A percentile compares a stretch with the other conserved stretches of the same genome.
Evolutionary conservation across 1,140 invertebrate genomes (phyloP).

Genomic region (Bathynomus jamesi): DNA sequence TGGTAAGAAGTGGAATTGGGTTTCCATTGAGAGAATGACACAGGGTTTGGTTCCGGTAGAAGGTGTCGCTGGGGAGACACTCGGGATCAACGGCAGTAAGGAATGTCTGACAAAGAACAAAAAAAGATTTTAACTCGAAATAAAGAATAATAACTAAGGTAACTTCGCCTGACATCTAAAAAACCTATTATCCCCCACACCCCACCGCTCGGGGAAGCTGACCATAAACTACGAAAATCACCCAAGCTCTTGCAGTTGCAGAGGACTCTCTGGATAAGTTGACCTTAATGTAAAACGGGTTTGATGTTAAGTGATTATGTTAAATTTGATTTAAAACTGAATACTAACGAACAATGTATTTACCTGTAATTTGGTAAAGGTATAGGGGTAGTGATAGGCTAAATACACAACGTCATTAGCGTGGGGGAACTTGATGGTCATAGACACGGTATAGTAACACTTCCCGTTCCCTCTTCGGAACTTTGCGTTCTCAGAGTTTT

Average conservation of each 20-base stretch:
- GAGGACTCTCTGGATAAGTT: too few species aligned
- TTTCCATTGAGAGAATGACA: conserved; percentile 68
- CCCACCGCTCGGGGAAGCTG: too few species aligned
- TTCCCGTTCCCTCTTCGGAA: conserved; percentile 48
- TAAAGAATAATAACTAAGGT: conserved; percentile 13
- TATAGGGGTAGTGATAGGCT: conserved; percentile 86
- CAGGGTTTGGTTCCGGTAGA: conserved; percentile 56
- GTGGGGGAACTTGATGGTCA: conserved; percentile 72
- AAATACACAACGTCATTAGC: conserved; percentile 74
- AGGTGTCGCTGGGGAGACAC: conserved; percentile 42
- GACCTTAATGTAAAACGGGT: too few species aligned
- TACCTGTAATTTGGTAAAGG: conserved; percentile 68
- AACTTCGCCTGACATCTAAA: too few species aligned
- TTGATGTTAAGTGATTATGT: too few species aligned
- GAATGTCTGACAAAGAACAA: conserved; percentile 51
- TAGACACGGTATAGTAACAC: conserved; percentile 68
- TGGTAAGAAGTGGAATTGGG: conserved; percentile 66
- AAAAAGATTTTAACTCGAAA: conserved; percentile 21
- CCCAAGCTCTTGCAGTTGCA: too few species aligned
- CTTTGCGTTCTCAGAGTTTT: conserved; percentile 13
- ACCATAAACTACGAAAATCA: too few species aligned
- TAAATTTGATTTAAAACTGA: too few species aligned
- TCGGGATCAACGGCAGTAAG: conserved; percentile 55
- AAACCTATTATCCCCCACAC: too few species aligned
- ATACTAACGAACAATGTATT: too few species aligned